Conservation (phyloP, 1,140 invertebrate species). For the Cydia strobilella region DNA sequence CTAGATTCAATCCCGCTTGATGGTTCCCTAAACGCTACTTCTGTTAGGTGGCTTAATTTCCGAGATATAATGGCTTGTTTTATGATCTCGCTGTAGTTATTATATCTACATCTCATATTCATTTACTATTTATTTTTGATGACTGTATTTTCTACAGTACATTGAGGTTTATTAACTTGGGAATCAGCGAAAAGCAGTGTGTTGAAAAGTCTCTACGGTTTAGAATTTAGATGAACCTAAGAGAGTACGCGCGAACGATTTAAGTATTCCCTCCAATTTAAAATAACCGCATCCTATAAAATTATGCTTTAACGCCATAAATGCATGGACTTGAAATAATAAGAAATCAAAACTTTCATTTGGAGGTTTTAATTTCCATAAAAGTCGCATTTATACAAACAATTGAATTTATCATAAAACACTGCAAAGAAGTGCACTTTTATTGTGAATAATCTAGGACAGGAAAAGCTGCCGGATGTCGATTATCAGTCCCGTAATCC, state of each 20-base stretch:
- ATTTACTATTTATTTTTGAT: not conserved
- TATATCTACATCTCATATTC: not conserved
- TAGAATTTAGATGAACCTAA: too few species aligned
- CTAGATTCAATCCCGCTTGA: not conserved
- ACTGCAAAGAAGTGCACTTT: constrained; percentile 1
- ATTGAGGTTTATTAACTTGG: not conserved
- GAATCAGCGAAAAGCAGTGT: too few species aligned
- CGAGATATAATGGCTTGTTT: not conserved
- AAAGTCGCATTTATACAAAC: constrained; percentile 17
- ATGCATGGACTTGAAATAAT: not conserved
- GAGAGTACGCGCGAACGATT: too few species aligned
- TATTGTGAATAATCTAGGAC: not conserved
- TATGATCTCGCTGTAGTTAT: not conserved
- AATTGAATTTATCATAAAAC: not conserved
- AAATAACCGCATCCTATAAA: too few species aligned
- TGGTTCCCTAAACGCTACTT: not conserved
- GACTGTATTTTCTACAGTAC: not conserved
- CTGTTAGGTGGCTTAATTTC: not conserved
- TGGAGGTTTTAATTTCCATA: not conserved
- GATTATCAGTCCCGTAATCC: not conserved
- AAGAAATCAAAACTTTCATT: not conserved
- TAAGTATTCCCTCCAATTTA: too few species aligned
- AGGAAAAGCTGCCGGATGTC: not conserved
- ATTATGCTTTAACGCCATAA: too few species aligned
- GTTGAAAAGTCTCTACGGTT: too few species aligned